Conservation (phyloP, 2,113 vertebrate genomes). For the Pampusana beccarii region DNA sequence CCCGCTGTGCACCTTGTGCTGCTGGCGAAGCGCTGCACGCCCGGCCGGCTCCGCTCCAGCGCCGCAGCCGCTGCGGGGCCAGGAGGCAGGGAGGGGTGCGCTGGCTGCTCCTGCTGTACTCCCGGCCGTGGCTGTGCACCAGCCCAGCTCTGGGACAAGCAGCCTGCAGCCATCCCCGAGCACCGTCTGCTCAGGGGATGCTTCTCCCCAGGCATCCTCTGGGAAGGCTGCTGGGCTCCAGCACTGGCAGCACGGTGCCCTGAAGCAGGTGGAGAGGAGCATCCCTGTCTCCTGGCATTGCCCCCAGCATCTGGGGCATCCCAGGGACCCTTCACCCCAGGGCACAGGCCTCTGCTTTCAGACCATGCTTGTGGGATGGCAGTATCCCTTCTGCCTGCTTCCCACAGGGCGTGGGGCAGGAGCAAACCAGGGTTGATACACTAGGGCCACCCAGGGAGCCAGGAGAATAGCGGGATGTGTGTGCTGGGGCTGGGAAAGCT, state of each 20-base stretch:
- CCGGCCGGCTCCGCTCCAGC: not conserved
- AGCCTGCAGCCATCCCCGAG: not conserved
- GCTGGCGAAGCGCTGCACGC: not conserved
- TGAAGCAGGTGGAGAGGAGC: not conserved
- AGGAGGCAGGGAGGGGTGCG: not conserved
- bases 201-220: not conserved
- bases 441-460: fast-evolving
- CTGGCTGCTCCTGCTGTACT: not conserved
- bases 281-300: not conserved
- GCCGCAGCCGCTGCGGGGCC: not conserved
- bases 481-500: not conserved
- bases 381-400: not conserved
- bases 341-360: not conserved
- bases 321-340: not conserved
- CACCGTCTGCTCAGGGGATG: not conserved
- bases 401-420: not conserved
- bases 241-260: not conserved
- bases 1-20: slow-evolving; percentile 1
- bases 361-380: fast-evolving
- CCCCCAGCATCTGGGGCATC: not conserved
- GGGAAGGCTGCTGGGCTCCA: not conserved
- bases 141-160: not conserved
- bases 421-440: not conserved
- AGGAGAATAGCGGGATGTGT: not conserved
- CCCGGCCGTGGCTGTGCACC: fast-evolving